Conservation (phyloP, 2,113 vertebrate genomes). For the Phyllostomus discolor region DNA sequence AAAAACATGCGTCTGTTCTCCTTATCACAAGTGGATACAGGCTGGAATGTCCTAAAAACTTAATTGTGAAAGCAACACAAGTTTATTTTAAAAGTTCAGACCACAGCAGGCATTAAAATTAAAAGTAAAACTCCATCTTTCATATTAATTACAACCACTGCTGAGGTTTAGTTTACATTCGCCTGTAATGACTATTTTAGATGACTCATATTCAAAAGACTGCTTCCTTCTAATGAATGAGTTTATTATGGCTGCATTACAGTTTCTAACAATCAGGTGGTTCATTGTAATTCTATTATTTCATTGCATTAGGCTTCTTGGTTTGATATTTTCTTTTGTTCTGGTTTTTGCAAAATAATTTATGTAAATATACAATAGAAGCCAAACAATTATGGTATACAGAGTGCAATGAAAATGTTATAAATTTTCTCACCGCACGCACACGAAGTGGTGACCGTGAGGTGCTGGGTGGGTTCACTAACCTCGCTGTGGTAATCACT, state of each 20-base stretch:
- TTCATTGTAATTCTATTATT: background rate
- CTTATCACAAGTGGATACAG: background rate
- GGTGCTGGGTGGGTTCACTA: background rate
- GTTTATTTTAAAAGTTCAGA: background rate
- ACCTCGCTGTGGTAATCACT: background rate
- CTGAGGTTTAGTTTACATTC: background rate
- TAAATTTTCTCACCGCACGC: background rate
- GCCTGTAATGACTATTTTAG: background rate
- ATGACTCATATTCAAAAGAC: background rate
- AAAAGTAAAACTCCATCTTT: background rate
- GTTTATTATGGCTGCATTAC: background rate
- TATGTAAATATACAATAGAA: constrained; percentile 18
- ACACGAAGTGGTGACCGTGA: background rate
- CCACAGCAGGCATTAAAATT: background rate
- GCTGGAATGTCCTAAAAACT: background rate
- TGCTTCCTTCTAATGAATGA: background rate
- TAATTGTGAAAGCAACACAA: background rate
- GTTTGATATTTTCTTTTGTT: constrained; percentile 29
- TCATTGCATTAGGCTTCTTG: constrained; percentile 7
- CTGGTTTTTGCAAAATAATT: background rate
- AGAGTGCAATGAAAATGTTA: constrained; percentile 21
- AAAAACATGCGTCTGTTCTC: background rate
- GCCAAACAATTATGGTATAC: background rate
- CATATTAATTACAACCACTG: background rate
- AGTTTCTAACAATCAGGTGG: background rate